These are phyloP conservation scores for Puntigrus tetrazona DNA, from an alignment of 2,113 vertebrate genomes.

Conservation along the genomic window DNA sequence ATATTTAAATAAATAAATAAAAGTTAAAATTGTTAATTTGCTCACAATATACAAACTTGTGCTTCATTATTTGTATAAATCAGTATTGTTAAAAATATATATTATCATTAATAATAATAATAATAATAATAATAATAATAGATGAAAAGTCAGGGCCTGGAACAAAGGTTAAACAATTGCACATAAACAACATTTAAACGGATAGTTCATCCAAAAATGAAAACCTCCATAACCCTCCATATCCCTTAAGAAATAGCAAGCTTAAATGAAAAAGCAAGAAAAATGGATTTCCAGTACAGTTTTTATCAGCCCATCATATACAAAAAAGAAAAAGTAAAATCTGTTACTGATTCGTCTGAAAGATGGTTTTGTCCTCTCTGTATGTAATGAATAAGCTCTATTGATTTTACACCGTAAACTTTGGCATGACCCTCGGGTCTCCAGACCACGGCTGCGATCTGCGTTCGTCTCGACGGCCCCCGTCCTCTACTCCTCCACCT, in stretches of 20 bases:
- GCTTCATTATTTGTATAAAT: too few species aligned
- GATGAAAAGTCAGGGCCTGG: too few species aligned
- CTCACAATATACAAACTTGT: neutral
- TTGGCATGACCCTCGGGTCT: neutral
- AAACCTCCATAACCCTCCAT: too few species aligned
- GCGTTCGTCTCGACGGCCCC: neutral
- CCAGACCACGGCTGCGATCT: neutral
- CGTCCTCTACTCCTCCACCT: constrained; percentile 35
- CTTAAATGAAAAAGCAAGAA: neutral
- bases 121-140: too few species aligned
- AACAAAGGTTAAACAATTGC: neutral
- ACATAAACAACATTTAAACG: neutral
- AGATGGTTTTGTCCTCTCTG: neutral
- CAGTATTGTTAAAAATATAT: too few species aligned
- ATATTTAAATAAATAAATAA: too few species aligned
- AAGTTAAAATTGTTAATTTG: too few species aligned
- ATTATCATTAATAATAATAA: too few species aligned
- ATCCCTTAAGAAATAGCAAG: neutral
- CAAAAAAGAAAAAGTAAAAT: neutral
- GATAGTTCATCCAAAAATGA: too few species aligned
- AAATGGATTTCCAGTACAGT: neutral
- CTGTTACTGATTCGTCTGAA: neutral
- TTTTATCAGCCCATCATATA: neutral
- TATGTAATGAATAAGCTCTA: neutral
- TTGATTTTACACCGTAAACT: neutral